Percentiles rank a stretch among this genome's conserved stretches.
Evolutionary conservation across 2,888 invertebrate genomes (phyloP).

Genomic region (Spicauda simplicius): DNA sequence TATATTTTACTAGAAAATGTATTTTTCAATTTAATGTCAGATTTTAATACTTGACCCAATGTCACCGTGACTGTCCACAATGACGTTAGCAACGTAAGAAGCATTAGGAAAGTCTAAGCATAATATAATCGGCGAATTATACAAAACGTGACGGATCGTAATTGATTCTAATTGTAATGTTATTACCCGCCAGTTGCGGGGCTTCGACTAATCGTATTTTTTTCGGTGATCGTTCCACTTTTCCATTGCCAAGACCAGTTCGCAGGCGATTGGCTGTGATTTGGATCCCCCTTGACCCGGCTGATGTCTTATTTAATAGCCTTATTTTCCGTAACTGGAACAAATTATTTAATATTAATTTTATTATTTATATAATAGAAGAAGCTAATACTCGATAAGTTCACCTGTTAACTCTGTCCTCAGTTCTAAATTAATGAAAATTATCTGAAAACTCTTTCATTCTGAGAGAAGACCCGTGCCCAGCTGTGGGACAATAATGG

Average conservation of each 20-base stretch:
- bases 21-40: too few species aligned
- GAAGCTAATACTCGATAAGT: background rate
- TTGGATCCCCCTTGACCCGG: slow-evolving; percentile 25
- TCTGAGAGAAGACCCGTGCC: too few species aligned
- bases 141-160: slow-evolving; percentile 30
- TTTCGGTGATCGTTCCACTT: slow-evolving; percentile 31
- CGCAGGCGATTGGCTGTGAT: slow-evolving; percentile 31
- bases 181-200: slow-evolving; percentile 23
- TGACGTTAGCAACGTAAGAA: background rate
- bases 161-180: slow-evolving; percentile 29
- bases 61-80: background rate
- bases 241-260: slow-evolving; percentile 32
- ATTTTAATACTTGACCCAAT: background rate
- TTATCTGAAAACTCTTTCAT: too few species aligned
- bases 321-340: background rate
- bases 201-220: slow-evolving; percentile 34
- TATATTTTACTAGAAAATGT: too few species aligned
- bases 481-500: too few species aligned
- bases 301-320: slow-evolving; percentile 10
- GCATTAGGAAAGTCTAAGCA: background rate
- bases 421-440: too few species aligned
- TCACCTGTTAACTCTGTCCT: too few species aligned
- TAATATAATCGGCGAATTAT: slow-evolving; percentile 15
- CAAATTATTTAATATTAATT: background rate
- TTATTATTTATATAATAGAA: background rate